These are phyloP conservation scores for Pollenia griseotomentosa DNA, from an alignment of 2,888 invertebrate genomes.

Conservation along the genomic window DNA sequence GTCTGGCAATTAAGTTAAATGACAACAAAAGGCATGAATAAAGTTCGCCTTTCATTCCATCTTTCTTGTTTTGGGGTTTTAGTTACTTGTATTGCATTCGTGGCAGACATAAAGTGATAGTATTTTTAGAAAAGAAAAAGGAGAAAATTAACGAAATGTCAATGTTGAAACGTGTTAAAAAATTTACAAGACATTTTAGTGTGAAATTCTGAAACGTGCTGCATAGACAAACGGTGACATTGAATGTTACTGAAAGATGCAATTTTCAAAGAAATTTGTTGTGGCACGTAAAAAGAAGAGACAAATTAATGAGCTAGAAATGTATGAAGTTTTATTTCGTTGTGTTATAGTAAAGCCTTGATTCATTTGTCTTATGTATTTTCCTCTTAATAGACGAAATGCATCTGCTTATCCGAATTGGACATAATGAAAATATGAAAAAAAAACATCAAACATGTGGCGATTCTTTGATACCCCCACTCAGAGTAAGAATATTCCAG, in stretches of 20 bases:
- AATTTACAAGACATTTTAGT: constrained; percentile 14
- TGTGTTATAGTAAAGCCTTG: too few species aligned
- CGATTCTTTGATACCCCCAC: too few species aligned
- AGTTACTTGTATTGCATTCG: constrained; percentile 30
- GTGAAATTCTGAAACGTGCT: background rate
- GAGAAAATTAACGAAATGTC: constrained; percentile 42
- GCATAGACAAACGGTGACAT: background rate
- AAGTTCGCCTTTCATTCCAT: constrained; percentile 39
- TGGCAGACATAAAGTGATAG: background rate
- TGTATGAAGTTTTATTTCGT: too few species aligned
- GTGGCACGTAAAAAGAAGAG: too few species aligned
- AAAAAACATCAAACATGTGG: too few species aligned
- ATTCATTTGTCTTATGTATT: too few species aligned
- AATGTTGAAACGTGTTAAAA: constrained; percentile 57
- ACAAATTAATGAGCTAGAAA: too few species aligned
- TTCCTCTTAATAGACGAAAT: too few species aligned
- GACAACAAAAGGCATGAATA: constrained; percentile 49
- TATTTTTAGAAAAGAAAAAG: background rate
- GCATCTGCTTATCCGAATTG: too few species aligned
- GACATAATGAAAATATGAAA: too few species aligned
- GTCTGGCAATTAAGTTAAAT: constrained; percentile 71
- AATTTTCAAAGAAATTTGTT: background rate
- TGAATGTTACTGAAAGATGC: background rate
- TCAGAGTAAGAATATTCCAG: too few species aligned
- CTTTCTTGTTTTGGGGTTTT: background rate